Evolutionary conservation across 1,140 invertebrate species (phyloP).

Genomic region (Drosophila jambulina): DNA sequence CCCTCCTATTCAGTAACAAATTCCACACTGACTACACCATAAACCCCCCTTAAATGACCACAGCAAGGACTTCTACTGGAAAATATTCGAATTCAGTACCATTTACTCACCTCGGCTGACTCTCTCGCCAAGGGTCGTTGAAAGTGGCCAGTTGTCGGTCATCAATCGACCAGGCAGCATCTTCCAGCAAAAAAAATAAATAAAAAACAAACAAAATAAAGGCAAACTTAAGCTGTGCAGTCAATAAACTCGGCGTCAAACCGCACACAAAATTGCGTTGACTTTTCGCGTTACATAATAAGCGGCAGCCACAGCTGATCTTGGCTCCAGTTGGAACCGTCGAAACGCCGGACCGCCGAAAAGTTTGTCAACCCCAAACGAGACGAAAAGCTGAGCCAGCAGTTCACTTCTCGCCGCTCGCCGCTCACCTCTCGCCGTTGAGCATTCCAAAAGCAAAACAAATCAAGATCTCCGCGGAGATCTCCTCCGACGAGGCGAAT

Average conservation of each 20-base stretch:
- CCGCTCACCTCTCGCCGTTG: background rate
- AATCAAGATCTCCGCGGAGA: constrained; percentile 27
- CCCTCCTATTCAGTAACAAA: too few species aligned
- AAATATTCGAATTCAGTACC: background rate
- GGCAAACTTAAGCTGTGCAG: constrained; percentile 28
- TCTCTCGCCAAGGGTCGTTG: constrained; percentile 7
- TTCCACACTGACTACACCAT: background rate
- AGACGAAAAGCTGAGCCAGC: constrained; percentile 11
- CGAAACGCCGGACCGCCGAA: constrained; percentile 12
- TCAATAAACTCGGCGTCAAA: constrained; percentile 58
- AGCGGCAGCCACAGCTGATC: constrained; percentile 56
- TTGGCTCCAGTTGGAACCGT: constrained; percentile 15
- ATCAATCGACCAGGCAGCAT: constrained; percentile 21
- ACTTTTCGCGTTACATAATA: constrained; percentile 76
- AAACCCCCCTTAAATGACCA: background rate
- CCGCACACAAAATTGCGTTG: constrained; percentile 49
- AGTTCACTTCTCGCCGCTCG: background rate
- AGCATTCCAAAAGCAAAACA: constrained; percentile 24
- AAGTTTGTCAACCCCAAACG: constrained; percentile 63
- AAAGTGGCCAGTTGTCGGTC: constrained; percentile 13
- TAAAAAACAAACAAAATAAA: constrained; percentile 16
- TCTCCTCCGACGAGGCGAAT: constrained; percentile 27
- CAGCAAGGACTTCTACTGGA: background rate
- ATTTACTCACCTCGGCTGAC: background rate
- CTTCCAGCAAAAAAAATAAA: constrained; percentile 2